Percentiles rank a stretch among this genome's conserved stretches.
Evolutionary conservation across 2,113 vertebrate species (phyloP).

Genomic region (Rhipidura dahli): DNA sequence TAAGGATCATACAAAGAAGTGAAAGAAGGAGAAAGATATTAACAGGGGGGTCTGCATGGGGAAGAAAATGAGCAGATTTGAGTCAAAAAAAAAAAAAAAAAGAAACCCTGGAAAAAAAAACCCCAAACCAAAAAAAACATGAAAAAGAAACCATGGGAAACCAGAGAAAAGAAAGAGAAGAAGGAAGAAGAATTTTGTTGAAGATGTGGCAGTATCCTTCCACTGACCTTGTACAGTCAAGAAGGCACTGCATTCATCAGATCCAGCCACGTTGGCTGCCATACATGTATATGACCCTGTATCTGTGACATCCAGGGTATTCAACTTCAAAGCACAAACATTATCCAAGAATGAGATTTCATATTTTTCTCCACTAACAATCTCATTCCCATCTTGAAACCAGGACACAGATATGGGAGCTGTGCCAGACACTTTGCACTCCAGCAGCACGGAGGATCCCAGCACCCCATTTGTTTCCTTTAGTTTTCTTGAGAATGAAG

Average conservation of each 20-base stretch:
- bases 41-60: background rate
- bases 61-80: background rate
- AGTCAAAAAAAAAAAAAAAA: background rate
- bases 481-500: constrained; percentile 89
- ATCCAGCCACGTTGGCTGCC: constrained; percentile 88
- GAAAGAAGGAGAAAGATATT: constrained; percentile 22
- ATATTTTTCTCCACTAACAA: constrained; percentile 85
- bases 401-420: constrained; percentile 89
- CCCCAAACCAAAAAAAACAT: background rate
- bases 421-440: constrained; percentile 93
- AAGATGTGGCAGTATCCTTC: background rate
- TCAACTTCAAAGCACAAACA: constrained; percentile 85
- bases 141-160: background rate
- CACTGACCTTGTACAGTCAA: constrained; percentile 94
- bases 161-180: background rate
- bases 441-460: constrained; percentile 80
- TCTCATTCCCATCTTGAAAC: constrained; percentile 88
- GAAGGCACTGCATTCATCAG: constrained; percentile 83
- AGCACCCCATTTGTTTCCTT: constrained; percentile 83
- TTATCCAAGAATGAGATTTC: constrained; percentile 88
- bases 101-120: background rate
- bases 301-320: constrained; percentile 81
- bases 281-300: constrained; percentile 87
- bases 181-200: background rate
- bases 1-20: constrained; percentile 42